Evolutionary conservation across 2,888 invertebrate genomes (phyloP).

Genomic region (Melieria crassipennis): DNA sequence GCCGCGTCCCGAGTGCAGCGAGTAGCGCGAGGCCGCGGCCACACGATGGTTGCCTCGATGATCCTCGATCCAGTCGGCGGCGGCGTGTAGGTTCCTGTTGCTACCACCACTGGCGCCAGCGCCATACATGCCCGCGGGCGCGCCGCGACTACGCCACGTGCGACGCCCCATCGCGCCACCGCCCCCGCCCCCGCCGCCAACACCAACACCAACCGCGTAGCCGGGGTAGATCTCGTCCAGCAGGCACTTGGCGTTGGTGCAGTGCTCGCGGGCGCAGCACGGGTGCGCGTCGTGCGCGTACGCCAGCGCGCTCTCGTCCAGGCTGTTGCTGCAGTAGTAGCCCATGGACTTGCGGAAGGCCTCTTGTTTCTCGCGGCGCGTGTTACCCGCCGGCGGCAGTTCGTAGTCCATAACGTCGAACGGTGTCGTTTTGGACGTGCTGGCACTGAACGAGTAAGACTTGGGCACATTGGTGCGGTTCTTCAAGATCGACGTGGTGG

Average conservation of each 20-base stretch:
- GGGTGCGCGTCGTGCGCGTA: conserved; percentile 48
- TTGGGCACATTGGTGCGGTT: conserved; percentile 62
- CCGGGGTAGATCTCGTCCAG: conserved; percentile 61
- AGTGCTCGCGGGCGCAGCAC: conserved; percentile 62
- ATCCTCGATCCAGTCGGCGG: conserved; percentile 62
- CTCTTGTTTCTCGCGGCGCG: conserved; percentile 60
- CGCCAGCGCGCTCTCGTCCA: conserved; percentile 51
- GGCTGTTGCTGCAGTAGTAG: conserved; percentile 57
- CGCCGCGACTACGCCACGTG: conserved; percentile 46
- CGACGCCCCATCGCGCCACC: conserved; percentile 41
- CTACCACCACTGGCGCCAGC: conserved; percentile 55
- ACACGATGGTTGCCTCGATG: conserved; percentile 50
- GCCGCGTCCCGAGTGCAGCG: conserved; percentile 42
- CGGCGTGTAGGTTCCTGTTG: conserved; percentile 56
- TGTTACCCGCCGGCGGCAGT: conserved; percentile 55
- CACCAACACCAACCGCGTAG: conserved; percentile 37
- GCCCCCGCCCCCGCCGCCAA: too few species aligned
- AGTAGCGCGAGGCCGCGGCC: conserved; percentile 48
- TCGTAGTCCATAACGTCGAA: conserved; percentile 65
- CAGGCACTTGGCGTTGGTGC: conserved; percentile 63
- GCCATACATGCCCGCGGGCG: conserved; percentile 48
- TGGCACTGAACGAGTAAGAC: conserved; percentile 65
- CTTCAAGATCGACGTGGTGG: conserved; percentile 57
- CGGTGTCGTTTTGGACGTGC: conserved; percentile 60
- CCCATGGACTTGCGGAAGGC: conserved; percentile 60